These are phyloP conservation scores for Azemiops feae DNA, from an alignment of 2,113 vertebrate species.

Conservation along the genomic window DNA sequence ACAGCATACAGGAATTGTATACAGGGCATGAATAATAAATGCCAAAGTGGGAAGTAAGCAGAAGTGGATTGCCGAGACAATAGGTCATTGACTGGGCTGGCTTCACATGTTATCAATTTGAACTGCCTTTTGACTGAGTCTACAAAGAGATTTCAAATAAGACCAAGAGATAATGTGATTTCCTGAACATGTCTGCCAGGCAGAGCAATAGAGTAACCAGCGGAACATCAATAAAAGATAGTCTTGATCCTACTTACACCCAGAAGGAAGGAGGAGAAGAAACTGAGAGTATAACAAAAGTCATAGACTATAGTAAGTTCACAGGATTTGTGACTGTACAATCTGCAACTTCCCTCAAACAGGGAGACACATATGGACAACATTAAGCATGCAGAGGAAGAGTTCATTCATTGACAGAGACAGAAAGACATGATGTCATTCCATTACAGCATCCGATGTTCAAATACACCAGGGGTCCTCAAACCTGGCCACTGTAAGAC, in stretches of 20 bases:
- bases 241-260: not conserved
- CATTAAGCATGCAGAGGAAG: not conserved
- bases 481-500: too few relatives aligned
- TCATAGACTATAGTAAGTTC: not conserved
- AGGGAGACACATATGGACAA: not conserved
- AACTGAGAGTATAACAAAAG: not conserved
- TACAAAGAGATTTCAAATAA: not conserved
- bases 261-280: not conserved
- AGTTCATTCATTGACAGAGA: not conserved
- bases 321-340: not conserved
- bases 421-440: not conserved
- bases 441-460: not conserved
- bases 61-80: not conserved
- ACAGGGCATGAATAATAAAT: not conserved
- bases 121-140: not conserved
- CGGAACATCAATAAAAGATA: not conserved
- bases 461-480: not conserved
- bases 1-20: not conserved
- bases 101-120: not conserved
- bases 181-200: not conserved
- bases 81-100: not conserved
- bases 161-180: not conserved
- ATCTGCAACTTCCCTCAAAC: not conserved
- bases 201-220: not conserved
- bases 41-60: not conserved